Evolutionary conservation across 2,888 invertebrate genomes (phyloP).

Genomic region (Scaeva pyrastri): DNA sequence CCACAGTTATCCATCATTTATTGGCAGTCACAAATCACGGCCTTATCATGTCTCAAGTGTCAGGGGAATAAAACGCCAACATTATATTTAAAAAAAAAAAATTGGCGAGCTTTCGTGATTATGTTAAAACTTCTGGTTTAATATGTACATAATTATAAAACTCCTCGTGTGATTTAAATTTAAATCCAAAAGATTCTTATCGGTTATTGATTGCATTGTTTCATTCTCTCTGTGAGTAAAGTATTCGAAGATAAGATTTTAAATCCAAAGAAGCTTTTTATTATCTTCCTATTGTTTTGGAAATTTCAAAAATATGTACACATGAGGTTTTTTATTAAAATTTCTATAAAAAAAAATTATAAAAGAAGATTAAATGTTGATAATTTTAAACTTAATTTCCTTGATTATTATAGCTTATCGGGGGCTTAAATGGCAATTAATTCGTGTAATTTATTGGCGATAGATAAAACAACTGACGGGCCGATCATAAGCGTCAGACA

Average conservation of each 20-base stretch:
- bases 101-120: constrained; percentile 7
- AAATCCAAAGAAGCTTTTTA: not conserved
- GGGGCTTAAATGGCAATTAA: too few species aligned
- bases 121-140: not conserved
- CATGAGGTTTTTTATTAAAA: not conserved
- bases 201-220: constrained; percentile 20
- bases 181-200: constrained; percentile 11
- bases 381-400: too few species aligned
- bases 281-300: not conserved
- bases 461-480: too few species aligned
- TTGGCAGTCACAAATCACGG: constrained; percentile 10
- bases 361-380: too few species aligned
- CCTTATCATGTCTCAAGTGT: not conserved
- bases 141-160: not conserved
- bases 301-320: not conserved
- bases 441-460: too few species aligned
- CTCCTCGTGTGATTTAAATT: not conserved
- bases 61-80: not conserved
- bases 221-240: not conserved
- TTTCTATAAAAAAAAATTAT: not conserved
- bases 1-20: not conserved
- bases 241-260: not conserved
- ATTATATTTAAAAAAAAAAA: not conserved
- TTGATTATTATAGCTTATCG: too few species aligned
- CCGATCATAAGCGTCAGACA: too few species aligned